These are phyloP conservation scores for Drosophila nikananu DNA, from an alignment of 1,140 invertebrate species.

Conservation along the genomic window DNA sequence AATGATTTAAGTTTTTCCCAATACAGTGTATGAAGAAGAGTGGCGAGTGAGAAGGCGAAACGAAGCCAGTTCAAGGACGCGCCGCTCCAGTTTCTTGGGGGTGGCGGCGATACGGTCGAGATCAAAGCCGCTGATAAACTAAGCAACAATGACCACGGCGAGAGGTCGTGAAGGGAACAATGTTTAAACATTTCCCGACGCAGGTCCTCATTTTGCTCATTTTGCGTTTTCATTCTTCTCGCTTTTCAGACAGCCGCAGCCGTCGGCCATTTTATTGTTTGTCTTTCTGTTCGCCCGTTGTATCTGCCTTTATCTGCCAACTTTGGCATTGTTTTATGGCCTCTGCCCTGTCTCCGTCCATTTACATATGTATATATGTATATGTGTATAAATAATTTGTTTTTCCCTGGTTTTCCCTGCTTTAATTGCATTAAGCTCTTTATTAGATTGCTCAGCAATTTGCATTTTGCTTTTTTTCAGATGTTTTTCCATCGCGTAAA, in stretches of 20 bases:
- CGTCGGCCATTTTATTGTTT: constrained; percentile 71
- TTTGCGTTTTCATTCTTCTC: constrained; percentile 54
- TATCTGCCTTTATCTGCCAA: constrained; percentile 70
- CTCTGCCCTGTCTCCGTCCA: background rate
- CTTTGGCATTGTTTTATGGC: constrained; percentile 73
- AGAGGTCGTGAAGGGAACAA: constrained; percentile 15
- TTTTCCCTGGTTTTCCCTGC: background rate
- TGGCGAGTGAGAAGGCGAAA: background rate
- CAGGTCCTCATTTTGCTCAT: constrained; percentile 64
- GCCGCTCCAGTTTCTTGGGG: background rate
- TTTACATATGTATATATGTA: background rate
- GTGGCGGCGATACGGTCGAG: constrained; percentile 9
- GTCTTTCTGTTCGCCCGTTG: constrained; percentile 47
- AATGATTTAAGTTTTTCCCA: background rate
- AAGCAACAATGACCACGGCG: constrained; percentile 4
- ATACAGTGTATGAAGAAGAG: background rate
- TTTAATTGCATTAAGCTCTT: constrained; percentile 73
- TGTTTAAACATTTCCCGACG: constrained; percentile 60
- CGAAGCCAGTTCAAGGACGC: constrained; percentile 22
- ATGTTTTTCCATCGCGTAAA: constrained; percentile 40
- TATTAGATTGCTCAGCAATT: constrained; percentile 75
- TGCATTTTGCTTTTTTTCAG: constrained; percentile 65
- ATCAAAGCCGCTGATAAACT: constrained; percentile 29
- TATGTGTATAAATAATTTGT: background rate
- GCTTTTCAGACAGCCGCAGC: constrained; percentile 43